Evolutionary conservation across 2,113 vertebrate genomes (phyloP).

Genomic region (Micromys minutus): DNA sequence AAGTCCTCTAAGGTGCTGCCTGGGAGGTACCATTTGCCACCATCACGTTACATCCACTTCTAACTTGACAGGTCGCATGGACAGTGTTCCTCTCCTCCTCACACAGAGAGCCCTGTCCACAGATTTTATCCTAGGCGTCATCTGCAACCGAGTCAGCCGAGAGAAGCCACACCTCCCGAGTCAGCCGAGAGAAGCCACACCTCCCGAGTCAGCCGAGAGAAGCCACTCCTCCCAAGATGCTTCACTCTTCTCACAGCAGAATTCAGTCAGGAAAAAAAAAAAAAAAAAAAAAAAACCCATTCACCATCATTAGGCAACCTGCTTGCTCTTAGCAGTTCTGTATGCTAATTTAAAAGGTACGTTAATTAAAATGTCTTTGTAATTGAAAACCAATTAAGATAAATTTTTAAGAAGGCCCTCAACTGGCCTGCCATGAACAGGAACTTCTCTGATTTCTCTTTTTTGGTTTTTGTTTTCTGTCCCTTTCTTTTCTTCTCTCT

Average conservation of each 20-base stretch:
- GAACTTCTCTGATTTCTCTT: background rate
- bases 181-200: accelerated
- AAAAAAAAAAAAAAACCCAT: too few species aligned
- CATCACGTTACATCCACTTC: background rate
- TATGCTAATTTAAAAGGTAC: background rate
- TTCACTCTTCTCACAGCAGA: background rate
- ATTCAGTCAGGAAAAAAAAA: background rate
- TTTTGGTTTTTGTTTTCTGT: background rate
- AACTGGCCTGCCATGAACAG: background rate
- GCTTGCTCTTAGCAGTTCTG: too few species aligned
- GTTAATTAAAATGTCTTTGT: too few species aligned
- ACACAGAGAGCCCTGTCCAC: background rate
- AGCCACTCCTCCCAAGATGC: accelerated
- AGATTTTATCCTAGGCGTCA: accelerated
- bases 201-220: background rate
- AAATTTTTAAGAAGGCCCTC: background rate
- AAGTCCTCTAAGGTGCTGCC: background rate
- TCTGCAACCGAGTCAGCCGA: too few species aligned
- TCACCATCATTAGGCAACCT: background rate
- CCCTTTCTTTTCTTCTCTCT: background rate
- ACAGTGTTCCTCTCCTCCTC: background rate
- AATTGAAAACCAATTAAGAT: background rate
- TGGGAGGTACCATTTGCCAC: background rate
- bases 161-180: accelerated
- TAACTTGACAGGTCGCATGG: background rate